phyloP scores from a whole-genome alignment of 2,888 invertebrate species.

The Rhagium mordax region DNA sequence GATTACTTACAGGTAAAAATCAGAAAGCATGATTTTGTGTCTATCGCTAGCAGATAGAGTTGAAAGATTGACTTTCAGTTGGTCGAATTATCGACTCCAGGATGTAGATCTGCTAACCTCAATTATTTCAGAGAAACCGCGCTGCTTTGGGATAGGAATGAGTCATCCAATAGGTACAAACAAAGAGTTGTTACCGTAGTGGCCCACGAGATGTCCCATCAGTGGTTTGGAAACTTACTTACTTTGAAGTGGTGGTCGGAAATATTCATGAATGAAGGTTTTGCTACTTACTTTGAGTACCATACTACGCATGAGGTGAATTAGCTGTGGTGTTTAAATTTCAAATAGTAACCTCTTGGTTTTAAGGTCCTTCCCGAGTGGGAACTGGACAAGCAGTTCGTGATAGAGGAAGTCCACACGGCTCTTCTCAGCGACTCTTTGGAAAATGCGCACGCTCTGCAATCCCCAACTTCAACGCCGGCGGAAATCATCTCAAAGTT shows the following conservation, averaged over 20 bases:
- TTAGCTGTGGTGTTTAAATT: no score
- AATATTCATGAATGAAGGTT: slow-evolving; percentile 83
- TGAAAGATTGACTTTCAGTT: neutral
- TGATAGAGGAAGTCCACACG: slow-evolving; percentile 79
- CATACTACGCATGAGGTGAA: slow-evolving; percentile 74
- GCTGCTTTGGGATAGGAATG: slow-evolving; percentile 70
- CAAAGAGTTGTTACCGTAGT: slow-evolving; percentile 79
- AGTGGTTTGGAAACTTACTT: slow-evolving; percentile 87
- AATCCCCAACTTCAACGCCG: slow-evolving; percentile 73
- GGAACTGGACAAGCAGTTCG: slow-evolving; percentile 80
- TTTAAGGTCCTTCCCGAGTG: slow-evolving; percentile 63
- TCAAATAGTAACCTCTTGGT: no score
- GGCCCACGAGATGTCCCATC: slow-evolving; percentile 86
- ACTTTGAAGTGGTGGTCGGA: slow-evolving; percentile 85
- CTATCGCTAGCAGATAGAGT: neutral
- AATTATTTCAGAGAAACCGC: slow-evolving; percentile 73
- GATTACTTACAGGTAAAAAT: slow-evolving; percentile 79
- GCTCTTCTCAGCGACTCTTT: slow-evolving; percentile 76
- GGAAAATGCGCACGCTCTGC: slow-evolving; percentile 74
- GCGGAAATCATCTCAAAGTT: slow-evolving; percentile 76
- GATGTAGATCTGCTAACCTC: no score
- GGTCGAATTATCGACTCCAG: no score
- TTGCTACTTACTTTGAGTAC: slow-evolving; percentile 83
- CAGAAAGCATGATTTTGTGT: no score
- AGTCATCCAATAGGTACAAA: slow-evolving; percentile 74